Percentiles rank a stretch among this genome's conserved stretches.
phyloP scores from a whole-genome alignment of 2,797 vertebrate genomes.

The Paedocypris micromegethes region DNA sequence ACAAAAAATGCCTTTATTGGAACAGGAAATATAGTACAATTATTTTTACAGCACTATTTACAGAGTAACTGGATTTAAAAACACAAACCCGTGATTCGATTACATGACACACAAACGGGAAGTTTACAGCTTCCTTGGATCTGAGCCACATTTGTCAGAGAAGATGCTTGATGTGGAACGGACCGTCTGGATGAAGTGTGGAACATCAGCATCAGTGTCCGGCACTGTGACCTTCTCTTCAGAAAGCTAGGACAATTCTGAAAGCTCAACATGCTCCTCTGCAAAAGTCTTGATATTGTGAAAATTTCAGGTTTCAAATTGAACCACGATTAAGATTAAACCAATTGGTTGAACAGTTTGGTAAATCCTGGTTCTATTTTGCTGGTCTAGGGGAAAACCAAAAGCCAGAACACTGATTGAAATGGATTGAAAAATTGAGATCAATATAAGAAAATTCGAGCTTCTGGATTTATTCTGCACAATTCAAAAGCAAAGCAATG shows the following conservation, averaged over 20 bases:
- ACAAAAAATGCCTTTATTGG: conserved; percentile 42
- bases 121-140: conserved; percentile 22
- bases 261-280: too few relatives aligned
- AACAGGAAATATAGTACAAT: conserved; percentile 44
- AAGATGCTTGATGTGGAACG: conserved; percentile 18
- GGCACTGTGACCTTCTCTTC: conserved; percentile 38
- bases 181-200: background rate
- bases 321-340: too few relatives aligned
- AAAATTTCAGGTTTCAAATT: too few relatives aligned
- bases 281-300: too few relatives aligned
- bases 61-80: conserved; percentile 34
- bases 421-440: too few relatives aligned
- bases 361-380: too few relatives aligned
- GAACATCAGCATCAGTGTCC: conserved; percentile 39
- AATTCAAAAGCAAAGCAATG: too few relatives aligned
- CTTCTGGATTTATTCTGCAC: too few relatives aligned
- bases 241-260: background rate
- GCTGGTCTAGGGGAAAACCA: too few relatives aligned
- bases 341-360: too few relatives aligned
- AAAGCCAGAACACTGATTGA: too few relatives aligned
- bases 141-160: conserved; percentile 13
- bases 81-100: conserved; percentile 11
- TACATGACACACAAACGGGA: conserved; percentile 33
- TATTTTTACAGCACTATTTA: conserved; percentile 49
- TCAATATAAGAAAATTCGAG: too few relatives aligned